A percentile compares a stretch with the other conserved stretches of the same genome.
Evolutionary conservation across 2,888 invertebrate species (phyloP).

Genomic region (Amphiduros pacificus): DNA sequence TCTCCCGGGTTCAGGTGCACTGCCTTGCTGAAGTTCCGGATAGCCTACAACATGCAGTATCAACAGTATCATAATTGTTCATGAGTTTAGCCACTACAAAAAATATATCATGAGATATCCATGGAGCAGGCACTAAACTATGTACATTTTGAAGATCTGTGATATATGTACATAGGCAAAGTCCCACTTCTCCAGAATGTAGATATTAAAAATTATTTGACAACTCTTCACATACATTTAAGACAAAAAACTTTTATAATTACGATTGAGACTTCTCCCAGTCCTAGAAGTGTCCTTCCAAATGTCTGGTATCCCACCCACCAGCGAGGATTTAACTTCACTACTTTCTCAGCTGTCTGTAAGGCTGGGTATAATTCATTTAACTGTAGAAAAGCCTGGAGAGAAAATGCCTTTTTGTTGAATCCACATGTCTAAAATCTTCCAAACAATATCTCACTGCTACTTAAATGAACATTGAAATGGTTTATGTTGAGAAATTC

Average conservation of each 20-base stretch:
- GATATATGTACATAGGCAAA: too few relatives aligned
- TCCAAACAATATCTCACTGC: background rate
- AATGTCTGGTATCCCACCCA: conserved; percentile 60
- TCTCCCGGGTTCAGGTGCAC: conserved; percentile 55
- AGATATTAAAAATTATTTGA: too few relatives aligned
- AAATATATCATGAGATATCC: too few relatives aligned
- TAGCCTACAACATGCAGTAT: conserved; percentile 54
- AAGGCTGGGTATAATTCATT: conserved; percentile 53
- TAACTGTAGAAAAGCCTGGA: conserved; percentile 48
- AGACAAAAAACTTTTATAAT: conserved; percentile 1
- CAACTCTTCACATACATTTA: background rate
- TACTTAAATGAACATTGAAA: background rate
- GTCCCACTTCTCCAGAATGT: too few relatives aligned
- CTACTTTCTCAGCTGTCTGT: conserved; percentile 51
- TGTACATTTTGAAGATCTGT: too few relatives aligned
- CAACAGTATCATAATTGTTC: too few relatives aligned
- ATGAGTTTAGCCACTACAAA: too few relatives aligned
- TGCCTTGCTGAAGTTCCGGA: conserved; percentile 54
- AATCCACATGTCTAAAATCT: background rate
- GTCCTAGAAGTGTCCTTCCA: conserved; percentile 56
- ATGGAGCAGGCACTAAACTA: too few relatives aligned
- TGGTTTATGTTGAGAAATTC: background rate
- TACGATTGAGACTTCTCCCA: conserved; percentile 58
- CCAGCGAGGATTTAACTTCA: conserved; percentile 54
- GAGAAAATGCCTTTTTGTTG: background rate